Evolutionary conservation across 2,888 invertebrate genomes (phyloP).

Genomic region (Tetrapedia diversipes): DNA sequence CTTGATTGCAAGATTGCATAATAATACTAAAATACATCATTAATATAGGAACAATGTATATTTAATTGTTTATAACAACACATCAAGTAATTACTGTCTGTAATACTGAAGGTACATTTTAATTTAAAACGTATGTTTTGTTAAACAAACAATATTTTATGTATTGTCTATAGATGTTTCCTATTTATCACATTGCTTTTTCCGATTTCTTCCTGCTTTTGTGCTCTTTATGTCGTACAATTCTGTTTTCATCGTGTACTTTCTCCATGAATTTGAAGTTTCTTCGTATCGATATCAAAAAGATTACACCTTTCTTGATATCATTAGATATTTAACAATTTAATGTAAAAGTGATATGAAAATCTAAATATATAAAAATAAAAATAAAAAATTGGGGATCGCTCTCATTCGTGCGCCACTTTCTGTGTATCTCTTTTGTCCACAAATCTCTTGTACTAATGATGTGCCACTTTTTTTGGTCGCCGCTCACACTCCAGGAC

Average conservation of each 20-base stretch:
- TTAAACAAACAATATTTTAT: not conserved
- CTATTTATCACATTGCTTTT: conserved; percentile 7
- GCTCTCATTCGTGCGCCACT: conserved; percentile 24
- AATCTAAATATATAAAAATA: not conserved
- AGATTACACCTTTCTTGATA: not conserved
- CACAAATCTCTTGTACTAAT: conserved; percentile 68
- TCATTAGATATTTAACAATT: not conserved
- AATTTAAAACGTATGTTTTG: not conserved
- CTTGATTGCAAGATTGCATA: conserved; percentile 12
- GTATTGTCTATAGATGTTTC: conserved; percentile 18
- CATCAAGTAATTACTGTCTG: conserved; percentile 7
- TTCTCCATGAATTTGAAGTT: not conserved
- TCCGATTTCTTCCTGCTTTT: not conserved
- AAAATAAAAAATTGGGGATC: conserved; percentile 12
- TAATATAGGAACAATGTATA: not conserved
- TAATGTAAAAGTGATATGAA: not conserved
- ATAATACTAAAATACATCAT: conserved; percentile 8
- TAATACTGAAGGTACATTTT: conserved; percentile 2
- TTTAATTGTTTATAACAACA: not conserved
- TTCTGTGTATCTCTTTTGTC: conserved; percentile 34
- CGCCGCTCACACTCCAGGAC: conserved; percentile 86
- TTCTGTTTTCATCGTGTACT: not conserved
- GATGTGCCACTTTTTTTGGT: conserved; percentile 75
- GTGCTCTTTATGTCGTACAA: not conserved
- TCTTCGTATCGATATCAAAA: not conserved